Conservation (phyloP, 2,113 vertebrate genomes). For the Sander vitreus region DNA sequence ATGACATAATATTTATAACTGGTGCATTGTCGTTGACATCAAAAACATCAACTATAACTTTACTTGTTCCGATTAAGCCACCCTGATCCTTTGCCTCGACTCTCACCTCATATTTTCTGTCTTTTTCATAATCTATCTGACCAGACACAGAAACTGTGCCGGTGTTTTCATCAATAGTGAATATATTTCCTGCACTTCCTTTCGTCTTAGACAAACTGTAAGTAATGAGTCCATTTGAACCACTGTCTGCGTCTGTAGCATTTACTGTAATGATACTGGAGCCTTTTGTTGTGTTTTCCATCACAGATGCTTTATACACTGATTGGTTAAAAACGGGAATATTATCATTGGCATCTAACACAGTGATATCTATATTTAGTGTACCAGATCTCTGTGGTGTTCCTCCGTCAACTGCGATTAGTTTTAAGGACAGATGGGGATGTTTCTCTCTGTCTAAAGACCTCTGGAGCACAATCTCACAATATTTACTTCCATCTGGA, state of each 20-base stretch:
- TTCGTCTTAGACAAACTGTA: constrained; percentile 68
- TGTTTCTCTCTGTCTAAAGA: constrained; percentile 79
- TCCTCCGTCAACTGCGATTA: constrained; percentile 73
- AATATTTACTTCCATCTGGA: constrained; percentile 77
- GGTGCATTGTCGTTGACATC: constrained; percentile 77
- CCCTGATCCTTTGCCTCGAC: constrained; percentile 73
- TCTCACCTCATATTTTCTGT: constrained; percentile 65
- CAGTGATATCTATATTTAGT: constrained; percentile 66
- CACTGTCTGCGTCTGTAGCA: constrained; percentile 69
- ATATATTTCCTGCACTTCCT: constrained; percentile 20
- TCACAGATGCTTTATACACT: constrained; percentile 37
- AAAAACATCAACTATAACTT: constrained; percentile 67
- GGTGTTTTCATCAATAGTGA: constrained; percentile 41
- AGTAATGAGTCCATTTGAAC: constrained; percentile 70
- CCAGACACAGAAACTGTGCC: constrained; percentile 59
- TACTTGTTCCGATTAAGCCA: constrained; percentile 44
- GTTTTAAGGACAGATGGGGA: constrained; percentile 62
- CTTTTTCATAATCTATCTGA: constrained; percentile 73
- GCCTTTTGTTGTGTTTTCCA: constrained; percentile 30
- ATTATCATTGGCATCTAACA: constrained; percentile 70
- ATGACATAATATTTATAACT: constrained; percentile 64
- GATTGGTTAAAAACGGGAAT: constrained; percentile 57
- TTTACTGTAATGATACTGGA: constrained; percentile 42
- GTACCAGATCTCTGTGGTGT: constrained; percentile 71
- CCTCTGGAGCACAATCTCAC: constrained; percentile 81